Evolutionary conservation across 2,888 invertebrate species (phyloP), one percentile per base, ranked within the genome.

Genomic region (Ochropleura plecta): DNA sequence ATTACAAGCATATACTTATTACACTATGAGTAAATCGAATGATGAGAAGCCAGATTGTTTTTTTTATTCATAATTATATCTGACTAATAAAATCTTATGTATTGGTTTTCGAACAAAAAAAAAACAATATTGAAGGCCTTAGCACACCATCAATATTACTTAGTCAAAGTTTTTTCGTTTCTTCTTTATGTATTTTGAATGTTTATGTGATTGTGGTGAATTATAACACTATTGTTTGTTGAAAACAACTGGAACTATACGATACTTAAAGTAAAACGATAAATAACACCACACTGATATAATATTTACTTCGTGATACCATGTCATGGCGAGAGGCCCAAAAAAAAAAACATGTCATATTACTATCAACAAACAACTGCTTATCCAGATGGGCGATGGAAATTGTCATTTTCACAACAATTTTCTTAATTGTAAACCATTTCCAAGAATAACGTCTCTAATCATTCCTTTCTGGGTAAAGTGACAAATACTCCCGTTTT

Each of bases 321-420:
- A 51, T 20, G 18, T 18, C 30, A 60, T n/a, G n/a, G n/a, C n/a
- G n/a, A n/a, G n/a, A n/a, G n/a, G n/a, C n/a, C n/a, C n/a, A n/a
- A n/a, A n/a, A n/a, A n/a, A n/a, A n/a, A n/a, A n/a, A n/a, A n/a
- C n/a, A n/a, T n/a, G n/a, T n/a, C n/a, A n/a, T 60, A 5, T 49
- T 7, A 3, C 48, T 49, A n/a, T 48, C 53, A 59, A 70, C n/a
- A 75, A 76, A 59, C 16, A 59, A 59, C n/a, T n/a, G n/a, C n/a
- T n/a, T n/a, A n/a, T n/a, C 30, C 30, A 30, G 30, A 30, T 30
- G 30, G 1, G 30, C 30, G 30, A 30, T 30, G 3, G 30, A 30
- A 30, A 30, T 30, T 30, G 30, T 30, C 30, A 1, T 3, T 30
- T 30, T 30, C 3, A 30, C 30, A 30, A 30, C 30, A 30, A 30